These are phyloP conservation scores for Chironomus tepperi DNA, from an alignment of 1,140 invertebrate species.

Conservation along the genomic window DNA sequence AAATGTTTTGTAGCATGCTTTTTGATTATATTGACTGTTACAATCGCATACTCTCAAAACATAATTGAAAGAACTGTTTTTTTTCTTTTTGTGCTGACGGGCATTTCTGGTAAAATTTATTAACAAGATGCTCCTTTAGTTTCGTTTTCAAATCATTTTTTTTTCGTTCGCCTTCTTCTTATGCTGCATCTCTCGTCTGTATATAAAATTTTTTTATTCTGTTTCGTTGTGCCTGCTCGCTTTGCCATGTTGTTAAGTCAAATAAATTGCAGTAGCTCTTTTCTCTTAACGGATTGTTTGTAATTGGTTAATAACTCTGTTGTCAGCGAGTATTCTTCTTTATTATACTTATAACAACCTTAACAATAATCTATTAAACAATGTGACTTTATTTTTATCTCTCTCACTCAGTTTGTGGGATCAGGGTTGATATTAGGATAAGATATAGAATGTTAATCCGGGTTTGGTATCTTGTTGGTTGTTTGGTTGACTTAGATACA, in stretches of 20 bases:
- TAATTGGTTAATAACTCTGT: constrained; percentile 21
- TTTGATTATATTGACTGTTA: too few species aligned
- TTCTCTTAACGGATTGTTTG: constrained; percentile 11
- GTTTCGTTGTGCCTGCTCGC: not conserved
- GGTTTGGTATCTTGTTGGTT: too few species aligned
- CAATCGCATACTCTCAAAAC: too few species aligned
- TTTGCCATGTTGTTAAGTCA: constrained; percentile 3
- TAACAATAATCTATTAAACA: constrained; percentile 10
- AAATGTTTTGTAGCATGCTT: too few species aligned
- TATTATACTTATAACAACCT: not conserved
- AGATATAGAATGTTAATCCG: too few species aligned
- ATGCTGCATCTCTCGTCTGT: not conserved
- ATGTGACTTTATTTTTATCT: not conserved
- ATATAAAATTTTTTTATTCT: not conserved
- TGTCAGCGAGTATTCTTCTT: not conserved
- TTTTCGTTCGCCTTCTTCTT: not conserved
- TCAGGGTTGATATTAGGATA: too few species aligned
- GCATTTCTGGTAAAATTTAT: not conserved
- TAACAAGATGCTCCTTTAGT: constrained; percentile 20
- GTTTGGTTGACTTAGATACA: too few species aligned
- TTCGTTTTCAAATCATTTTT: constrained; percentile 16
- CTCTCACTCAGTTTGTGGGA: too few species aligned
- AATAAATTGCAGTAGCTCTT: constrained; percentile 20
- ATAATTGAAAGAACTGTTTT: too few species aligned
- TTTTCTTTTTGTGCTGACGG: too few species aligned